Evolutionary conservation across 1,140 invertebrate species (phyloP).

Genomic region (Littorina saxatilis): DNA sequence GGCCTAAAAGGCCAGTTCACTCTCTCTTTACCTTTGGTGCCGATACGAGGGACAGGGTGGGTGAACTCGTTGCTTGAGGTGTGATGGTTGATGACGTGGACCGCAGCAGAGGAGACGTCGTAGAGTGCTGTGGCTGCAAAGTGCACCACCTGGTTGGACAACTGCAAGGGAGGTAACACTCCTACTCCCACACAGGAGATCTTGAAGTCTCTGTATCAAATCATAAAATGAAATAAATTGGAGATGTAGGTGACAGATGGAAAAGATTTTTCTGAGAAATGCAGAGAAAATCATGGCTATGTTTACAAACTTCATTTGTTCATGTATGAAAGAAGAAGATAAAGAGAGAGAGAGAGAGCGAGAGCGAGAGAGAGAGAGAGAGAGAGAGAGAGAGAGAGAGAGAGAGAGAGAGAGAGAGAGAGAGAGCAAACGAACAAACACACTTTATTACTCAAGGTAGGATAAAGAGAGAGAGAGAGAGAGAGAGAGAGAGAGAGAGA

Average conservation of each 20-base stretch:
- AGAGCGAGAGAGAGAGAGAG: too few relatives aligned
- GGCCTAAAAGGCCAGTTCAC: too few relatives aligned
- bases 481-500: too few relatives aligned
- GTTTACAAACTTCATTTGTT: background rate
- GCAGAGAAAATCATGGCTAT: background rate
- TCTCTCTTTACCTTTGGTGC: constrained; percentile 65
- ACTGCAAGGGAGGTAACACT: constrained; percentile 72
- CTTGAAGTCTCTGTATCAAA: constrained; percentile 72
- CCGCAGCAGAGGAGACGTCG: constrained; percentile 65
- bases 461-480: too few relatives aligned
- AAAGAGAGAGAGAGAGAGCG: background rate
- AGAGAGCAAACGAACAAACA: background rate
- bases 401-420: background rate
- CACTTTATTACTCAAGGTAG: too few relatives aligned
- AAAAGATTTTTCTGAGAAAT: background rate
- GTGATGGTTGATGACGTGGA: constrained; percentile 73
- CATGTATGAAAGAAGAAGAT: too few relatives aligned
- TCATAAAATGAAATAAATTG: too few relatives aligned
- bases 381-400: background rate
- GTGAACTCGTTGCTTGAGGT: constrained; percentile 72
- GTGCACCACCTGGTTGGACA: constrained; percentile 74
- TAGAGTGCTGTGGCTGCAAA: constrained; percentile 72
- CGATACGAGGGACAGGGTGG: constrained; percentile 74
- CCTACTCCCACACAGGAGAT: constrained; percentile 73
- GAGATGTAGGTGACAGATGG: too few relatives aligned